Conservation (phyloP, 1,140 invertebrate species). For the Batillaria attramentaria region DNA sequence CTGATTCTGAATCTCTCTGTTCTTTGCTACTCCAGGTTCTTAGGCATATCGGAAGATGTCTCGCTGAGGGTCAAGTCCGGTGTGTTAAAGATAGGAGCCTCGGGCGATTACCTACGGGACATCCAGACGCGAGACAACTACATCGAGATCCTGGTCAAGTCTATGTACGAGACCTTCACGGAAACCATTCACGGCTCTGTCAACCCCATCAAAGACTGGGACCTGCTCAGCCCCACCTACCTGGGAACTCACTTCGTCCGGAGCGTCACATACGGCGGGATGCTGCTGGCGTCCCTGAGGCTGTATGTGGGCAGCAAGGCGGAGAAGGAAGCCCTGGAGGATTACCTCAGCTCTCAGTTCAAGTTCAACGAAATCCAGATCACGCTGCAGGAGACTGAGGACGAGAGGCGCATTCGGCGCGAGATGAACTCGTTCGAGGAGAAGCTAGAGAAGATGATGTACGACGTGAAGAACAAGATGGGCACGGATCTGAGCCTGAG, state of each 20-base stretch:
- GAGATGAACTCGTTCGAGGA: slow-evolving; percentile 38
- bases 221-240: slow-evolving; percentile 23
- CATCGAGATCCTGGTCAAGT: slow-evolving; percentile 37
- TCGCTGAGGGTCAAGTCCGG: slow-evolving; percentile 31
- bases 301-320: slow-evolving; percentile 11
- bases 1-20: too few species aligned
- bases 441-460: slow-evolving; percentile 32
- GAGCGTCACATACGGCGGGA: slow-evolving; percentile 21
- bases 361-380: slow-evolving; percentile 19
- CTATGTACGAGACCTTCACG: slow-evolving; percentile 28
- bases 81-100: slow-evolving; percentile 28
- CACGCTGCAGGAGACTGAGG: background rate
- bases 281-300: slow-evolving; percentile 19
- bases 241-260: slow-evolving; percentile 30
- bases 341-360: slow-evolving; percentile 10
- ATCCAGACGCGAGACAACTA: slow-evolving; percentile 36
- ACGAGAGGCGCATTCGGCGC: background rate
- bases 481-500: slow-evolving; percentile 8
- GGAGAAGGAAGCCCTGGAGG: slow-evolving; percentile 18
- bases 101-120: slow-evolving; percentile 32
- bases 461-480: slow-evolving; percentile 21
- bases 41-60: slow-evolving; percentile 33
- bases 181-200: slow-evolving; percentile 25
- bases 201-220: slow-evolving; percentile 31
- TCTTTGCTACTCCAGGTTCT: slow-evolving; percentile 3